phyloP scores from a whole-genome alignment of 2,113 vertebrate genomes.

The Percina caprodes region DNA sequence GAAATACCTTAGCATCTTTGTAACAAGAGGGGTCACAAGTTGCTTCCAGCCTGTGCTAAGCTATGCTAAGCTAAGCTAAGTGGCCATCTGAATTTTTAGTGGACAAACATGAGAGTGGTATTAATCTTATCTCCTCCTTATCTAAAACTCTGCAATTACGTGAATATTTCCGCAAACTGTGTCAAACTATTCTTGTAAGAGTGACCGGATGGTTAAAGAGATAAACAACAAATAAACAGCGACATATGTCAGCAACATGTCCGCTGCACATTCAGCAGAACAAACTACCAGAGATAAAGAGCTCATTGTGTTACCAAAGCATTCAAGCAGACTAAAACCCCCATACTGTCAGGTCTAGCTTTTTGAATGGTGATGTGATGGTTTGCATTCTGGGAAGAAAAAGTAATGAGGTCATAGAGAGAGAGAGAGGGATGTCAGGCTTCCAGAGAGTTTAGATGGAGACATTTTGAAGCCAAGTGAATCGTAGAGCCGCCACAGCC shows the following conservation, averaged over 20 bases:
- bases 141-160: not conserved
- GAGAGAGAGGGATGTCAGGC: conserved; percentile 30
- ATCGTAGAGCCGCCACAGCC: conserved; percentile 53
- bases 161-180: not conserved
- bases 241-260: not conserved
- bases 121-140: no score
- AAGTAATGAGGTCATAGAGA: conserved; percentile 34
- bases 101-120: not conserved
- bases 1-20: not conserved
- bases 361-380: conserved; percentile 26
- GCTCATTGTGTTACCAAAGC: conserved; percentile 9
- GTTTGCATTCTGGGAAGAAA: conserved; percentile 23
- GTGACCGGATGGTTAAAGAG: not conserved
- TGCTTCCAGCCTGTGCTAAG: not conserved
- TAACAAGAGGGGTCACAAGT: not conserved
- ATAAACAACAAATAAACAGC: not conserved
- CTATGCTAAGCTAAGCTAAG: conserved; percentile 2
- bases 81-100: not conserved
- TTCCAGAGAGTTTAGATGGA: conserved; percentile 51
- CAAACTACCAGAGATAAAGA: not conserved
- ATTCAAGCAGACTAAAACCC: conserved; percentile 14
- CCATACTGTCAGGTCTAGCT: conserved; percentile 3
- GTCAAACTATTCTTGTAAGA: not conserved
- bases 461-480: conserved; percentile 38
- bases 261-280: not conserved